Evolutionary conservation across 1,140 invertebrate species (phyloP).

Genomic region (Aphidius ervi): DNA sequence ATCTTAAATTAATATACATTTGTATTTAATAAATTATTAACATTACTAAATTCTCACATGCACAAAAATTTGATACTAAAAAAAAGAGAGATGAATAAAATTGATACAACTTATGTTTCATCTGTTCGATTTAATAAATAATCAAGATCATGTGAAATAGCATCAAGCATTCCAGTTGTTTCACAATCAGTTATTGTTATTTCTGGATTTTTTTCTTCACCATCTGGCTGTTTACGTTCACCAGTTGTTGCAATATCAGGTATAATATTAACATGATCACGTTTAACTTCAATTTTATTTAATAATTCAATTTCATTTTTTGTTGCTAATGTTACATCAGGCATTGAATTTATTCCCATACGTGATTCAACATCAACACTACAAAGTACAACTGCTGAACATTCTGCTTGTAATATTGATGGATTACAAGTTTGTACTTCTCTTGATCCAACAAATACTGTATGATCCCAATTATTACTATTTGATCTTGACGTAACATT

Average conservation of each 20-base stretch:
- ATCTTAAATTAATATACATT: too few relatives aligned
- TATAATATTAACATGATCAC: slow-evolving; percentile 36
- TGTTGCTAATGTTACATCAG: slow-evolving; percentile 47
- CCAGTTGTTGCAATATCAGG: slow-evolving; percentile 49
- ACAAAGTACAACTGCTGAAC: slow-evolving; percentile 39
- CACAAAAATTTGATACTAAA: too few relatives aligned
- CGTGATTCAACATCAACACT: slow-evolving; percentile 45
- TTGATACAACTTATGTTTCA: slow-evolving; percentile 23
- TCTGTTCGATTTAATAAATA: slow-evolving; percentile 63
- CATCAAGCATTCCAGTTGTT: slow-evolving; percentile 61
- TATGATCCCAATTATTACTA: neutral
- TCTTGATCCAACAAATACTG: slow-evolving; percentile 15
- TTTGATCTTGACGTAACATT: slow-evolving; percentile 2
- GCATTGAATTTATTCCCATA: slow-evolving; percentile 37
- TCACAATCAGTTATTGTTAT: slow-evolving; percentile 36
- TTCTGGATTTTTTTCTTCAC: slow-evolving; percentile 45
- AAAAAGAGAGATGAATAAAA: too few relatives aligned
- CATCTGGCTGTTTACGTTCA: slow-evolving; percentile 47
- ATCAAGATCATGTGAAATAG: slow-evolving; percentile 71
- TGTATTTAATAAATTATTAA: too few relatives aligned
- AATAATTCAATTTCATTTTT: slow-evolving; percentile 25
- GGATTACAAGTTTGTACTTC: slow-evolving; percentile 10
- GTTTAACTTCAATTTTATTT: slow-evolving; percentile 22
- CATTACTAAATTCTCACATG: too few relatives aligned
- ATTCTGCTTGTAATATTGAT: slow-evolving; percentile 21